Conservation (phyloP, 2,888 invertebrate species). For the Esperia sulphurella region DNA sequence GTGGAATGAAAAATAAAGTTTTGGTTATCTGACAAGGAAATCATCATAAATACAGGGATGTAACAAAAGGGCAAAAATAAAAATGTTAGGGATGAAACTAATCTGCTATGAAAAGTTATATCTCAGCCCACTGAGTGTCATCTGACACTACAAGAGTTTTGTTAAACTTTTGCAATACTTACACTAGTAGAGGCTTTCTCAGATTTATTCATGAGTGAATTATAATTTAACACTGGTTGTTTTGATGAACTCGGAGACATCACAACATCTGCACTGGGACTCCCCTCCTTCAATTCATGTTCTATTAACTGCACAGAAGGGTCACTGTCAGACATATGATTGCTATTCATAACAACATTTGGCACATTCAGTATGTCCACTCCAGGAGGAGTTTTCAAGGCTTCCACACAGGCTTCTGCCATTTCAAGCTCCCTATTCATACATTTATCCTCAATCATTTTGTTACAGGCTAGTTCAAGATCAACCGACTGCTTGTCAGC, state of each 20-base stretch:
- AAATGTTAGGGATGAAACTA: no score
- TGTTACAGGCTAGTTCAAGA: slow-evolving; percentile 45
- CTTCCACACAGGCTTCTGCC: slow-evolving; percentile 62
- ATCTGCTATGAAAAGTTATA: no score
- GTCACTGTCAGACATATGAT: slow-evolving; percentile 36
- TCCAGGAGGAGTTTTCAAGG: slow-evolving; percentile 47
- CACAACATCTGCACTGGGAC: slow-evolving; percentile 41
- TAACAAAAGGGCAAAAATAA: no score
- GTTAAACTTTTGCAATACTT: slow-evolving; percentile 32
- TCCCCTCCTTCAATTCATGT: slow-evolving; percentile 35
- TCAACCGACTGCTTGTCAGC: slow-evolving; percentile 59
- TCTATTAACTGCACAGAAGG: slow-evolving; percentile 36
- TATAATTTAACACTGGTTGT: slow-evolving; percentile 54
- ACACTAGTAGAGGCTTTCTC: slow-evolving; percentile 57
- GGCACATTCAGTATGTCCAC: slow-evolving; percentile 52
- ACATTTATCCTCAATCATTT: slow-evolving; percentile 46
- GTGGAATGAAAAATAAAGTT: no score
- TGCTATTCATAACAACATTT: slow-evolving; percentile 42
- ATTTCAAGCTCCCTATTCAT: slow-evolving; percentile 56
- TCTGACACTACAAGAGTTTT: no score
- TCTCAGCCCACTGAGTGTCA: background rate
- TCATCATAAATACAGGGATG: no score
- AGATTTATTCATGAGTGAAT: slow-evolving; percentile 48
- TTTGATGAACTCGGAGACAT: slow-evolving; percentile 32
- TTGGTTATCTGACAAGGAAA: no score